A percentile compares a stretch with the other conserved stretches of the same genome.
These are phyloP conservation scores for Labia minor DNA, from an alignment of 2,888 invertebrate species.

Conservation along the genomic window DNA sequence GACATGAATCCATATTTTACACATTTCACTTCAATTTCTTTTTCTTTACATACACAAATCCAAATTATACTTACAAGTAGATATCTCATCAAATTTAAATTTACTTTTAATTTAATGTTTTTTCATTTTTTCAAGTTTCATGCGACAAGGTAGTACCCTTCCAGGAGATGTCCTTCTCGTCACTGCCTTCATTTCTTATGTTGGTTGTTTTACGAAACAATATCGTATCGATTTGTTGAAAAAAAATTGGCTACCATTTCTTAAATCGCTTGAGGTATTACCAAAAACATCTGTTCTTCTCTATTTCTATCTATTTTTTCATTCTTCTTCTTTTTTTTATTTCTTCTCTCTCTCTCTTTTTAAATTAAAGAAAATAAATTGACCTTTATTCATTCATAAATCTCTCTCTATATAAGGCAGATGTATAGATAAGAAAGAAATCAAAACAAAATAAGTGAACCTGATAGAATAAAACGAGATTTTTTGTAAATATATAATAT, in stretches of 20 bases:
- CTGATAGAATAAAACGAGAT: too few relatives aligned
- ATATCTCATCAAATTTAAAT: too few relatives aligned
- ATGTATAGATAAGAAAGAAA: too few relatives aligned
- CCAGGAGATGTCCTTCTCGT: constrained; percentile 88
- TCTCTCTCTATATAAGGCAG: constrained; percentile 13
- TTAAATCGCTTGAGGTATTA: constrained; percentile 62
- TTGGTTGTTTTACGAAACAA: constrained; percentile 91
- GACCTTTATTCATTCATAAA: background rate
- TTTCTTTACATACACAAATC: too few relatives aligned
- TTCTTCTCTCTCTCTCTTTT: too few relatives aligned
- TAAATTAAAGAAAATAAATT: background rate
- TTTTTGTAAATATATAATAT: too few relatives aligned
- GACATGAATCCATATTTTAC: too few relatives aligned
- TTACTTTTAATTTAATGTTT: too few relatives aligned
- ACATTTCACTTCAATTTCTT: too few relatives aligned
- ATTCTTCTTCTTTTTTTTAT: background rate
- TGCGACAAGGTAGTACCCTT: constrained; percentile 80
- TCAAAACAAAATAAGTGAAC: too few relatives aligned
- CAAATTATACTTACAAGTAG: too few relatives aligned
- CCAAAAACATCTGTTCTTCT: constrained; percentile 20
- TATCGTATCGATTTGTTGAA: constrained; percentile 78
- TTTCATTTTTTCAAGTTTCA: constrained; percentile 49
- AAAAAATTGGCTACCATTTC: constrained; percentile 77
- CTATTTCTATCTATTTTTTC: too few relatives aligned
- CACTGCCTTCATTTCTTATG: constrained; percentile 93